These are phyloP conservation scores for Euzophera pinguis DNA, from an alignment of 2,888 invertebrate genomes.

Conservation along the genomic window DNA sequence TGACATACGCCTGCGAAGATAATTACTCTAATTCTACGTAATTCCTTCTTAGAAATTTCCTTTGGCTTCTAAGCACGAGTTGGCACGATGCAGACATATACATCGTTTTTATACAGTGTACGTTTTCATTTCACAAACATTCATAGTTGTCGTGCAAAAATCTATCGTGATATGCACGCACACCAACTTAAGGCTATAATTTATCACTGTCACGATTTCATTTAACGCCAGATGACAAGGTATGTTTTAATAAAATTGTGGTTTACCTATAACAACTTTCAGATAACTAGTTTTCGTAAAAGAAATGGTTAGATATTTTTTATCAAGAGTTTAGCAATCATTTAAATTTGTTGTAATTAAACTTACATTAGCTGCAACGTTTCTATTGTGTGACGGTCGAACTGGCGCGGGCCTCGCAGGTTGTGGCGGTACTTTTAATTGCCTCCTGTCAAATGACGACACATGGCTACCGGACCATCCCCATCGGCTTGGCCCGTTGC, in stretches of 20 bases:
- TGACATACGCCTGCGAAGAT: constrained; percentile 7
- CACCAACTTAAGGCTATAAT: background rate
- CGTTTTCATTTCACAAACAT: constrained; percentile 2
- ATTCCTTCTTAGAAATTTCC: constrained; percentile 2
- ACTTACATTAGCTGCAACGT: constrained; percentile 65
- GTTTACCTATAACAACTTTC: too few relatives aligned
- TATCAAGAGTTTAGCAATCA: background rate
- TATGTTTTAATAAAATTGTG: too few relatives aligned
- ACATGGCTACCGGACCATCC: constrained; percentile 77
- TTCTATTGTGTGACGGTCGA: constrained; percentile 55
- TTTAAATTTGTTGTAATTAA: background rate
- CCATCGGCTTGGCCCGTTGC: constrained; percentile 77
- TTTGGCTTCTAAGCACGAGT: background rate
- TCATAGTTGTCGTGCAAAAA: background rate
- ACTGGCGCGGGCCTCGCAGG: constrained; percentile 65
- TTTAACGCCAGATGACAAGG: background rate
- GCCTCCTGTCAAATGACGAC: constrained; percentile 72
- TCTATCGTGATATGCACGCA: background rate
- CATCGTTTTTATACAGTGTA: background rate
- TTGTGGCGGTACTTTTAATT: constrained; percentile 69
- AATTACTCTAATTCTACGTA: constrained; percentile 11
- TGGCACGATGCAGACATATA: background rate
- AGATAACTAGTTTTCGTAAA: too few relatives aligned
- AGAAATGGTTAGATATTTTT: too few relatives aligned
- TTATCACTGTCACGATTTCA: constrained; percentile 1